Percentiles rank a stretch among this genome's conserved stretches.
These are phyloP conservation scores for Cremastobaeus sp. DNA, from an alignment of 2,888 invertebrate species.

Conservation along the genomic window DNA sequence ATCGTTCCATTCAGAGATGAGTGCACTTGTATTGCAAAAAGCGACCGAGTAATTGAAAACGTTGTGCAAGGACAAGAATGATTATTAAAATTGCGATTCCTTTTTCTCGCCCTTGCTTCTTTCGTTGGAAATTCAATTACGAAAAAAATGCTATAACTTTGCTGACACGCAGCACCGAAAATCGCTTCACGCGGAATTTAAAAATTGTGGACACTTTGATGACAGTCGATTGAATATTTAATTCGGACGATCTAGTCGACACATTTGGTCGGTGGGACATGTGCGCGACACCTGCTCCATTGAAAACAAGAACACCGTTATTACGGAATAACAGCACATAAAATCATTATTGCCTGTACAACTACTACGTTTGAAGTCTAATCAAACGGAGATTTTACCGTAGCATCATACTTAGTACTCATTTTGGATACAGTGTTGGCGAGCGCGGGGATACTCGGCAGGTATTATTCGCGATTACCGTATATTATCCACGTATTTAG, in stretches of 20 bases:
- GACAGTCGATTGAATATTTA: conserved; percentile 31
- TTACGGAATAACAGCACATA: conserved; percentile 53
- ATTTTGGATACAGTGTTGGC: conserved; percentile 51
- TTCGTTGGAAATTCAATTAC: too few relatives aligned
- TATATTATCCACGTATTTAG: conserved; percentile 73
- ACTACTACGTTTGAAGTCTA: conserved; percentile 28
- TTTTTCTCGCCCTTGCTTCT: too few relatives aligned
- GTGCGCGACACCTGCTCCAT: conserved; percentile 52
- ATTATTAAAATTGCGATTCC: too few relatives aligned
- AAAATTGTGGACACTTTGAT: conserved; percentile 23
- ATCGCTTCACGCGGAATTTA: not conserved
- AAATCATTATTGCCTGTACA: conserved; percentile 44
- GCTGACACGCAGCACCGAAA: not conserved
- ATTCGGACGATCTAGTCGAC: conserved; percentile 24
- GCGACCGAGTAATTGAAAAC: too few relatives aligned
- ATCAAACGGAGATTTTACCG: conserved; percentile 44
- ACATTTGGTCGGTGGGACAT: conserved; percentile 11
- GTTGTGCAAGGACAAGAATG: too few relatives aligned
- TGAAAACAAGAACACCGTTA: conserved; percentile 43
- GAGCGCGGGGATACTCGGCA: conserved; percentile 41
- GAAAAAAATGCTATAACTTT: not conserved
- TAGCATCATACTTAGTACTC: conserved; percentile 41
- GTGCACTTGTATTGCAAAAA: too few relatives aligned
- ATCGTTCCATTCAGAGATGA: too few relatives aligned
- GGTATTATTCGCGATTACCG: conserved; percentile 72